phyloP scores from a whole-genome alignment of 2,888 invertebrate species.

The Drosophila mayaguana region DNA sequence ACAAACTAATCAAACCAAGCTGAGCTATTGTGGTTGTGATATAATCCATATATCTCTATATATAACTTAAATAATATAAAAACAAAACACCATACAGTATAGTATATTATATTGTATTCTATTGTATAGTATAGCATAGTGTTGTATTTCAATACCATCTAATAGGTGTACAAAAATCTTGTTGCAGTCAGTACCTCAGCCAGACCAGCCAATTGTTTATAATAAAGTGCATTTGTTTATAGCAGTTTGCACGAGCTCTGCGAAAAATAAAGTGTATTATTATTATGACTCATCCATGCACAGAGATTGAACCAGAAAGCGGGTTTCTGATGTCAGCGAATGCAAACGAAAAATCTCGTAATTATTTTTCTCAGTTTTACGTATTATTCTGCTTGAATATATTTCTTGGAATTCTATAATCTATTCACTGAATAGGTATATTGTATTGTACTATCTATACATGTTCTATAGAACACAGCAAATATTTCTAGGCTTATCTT shows the following conservation, averaged over 20 bases:
- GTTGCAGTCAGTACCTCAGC: neutral
- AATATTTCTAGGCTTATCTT: slow-evolving; percentile 30
- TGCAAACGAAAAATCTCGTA: neutral
- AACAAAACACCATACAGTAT: too few species aligned
- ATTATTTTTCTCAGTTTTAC: neutral
- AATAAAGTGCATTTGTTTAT: slow-evolving; percentile 13
- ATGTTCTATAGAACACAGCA: neutral
- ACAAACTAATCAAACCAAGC: neutral
- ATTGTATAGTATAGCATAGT: too few species aligned
- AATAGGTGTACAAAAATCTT: neutral
- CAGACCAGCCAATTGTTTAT: slow-evolving; percentile 26
- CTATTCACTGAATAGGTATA: neutral
- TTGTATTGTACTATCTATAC: neutral
- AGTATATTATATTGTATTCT: too few species aligned
- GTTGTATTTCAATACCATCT: neutral
- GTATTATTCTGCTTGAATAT: neutral
- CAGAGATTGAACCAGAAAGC: neutral
- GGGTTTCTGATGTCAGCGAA: slow-evolving; percentile 10
- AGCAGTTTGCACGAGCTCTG: neutral
- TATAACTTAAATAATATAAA: neutral
- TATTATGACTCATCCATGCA: slow-evolving; percentile 25
- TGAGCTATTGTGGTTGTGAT: neutral
- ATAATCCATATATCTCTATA: neutral
- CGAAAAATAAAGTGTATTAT: slow-evolving; percentile 1
- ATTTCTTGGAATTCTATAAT: slow-evolving; percentile 22